Base-by-base conservation (phyloP, 2,888 invertebrate species). In the Oscheius onirici region DNA sequence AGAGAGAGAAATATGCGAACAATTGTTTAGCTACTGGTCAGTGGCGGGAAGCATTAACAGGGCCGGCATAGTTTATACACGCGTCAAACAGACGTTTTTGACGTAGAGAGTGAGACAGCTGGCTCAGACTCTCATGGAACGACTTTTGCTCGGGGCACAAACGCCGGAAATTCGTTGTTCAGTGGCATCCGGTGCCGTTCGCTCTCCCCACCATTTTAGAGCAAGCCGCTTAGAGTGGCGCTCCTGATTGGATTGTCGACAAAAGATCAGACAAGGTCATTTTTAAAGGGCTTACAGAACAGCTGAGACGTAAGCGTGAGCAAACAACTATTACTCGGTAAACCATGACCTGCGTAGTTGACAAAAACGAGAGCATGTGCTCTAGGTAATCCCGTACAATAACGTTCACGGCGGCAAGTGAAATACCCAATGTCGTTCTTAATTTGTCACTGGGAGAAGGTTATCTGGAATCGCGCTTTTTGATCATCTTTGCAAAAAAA, bases 21-120 rank as follows among this genome's bases (percentile, higher is more conserved):
- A 41, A 58, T 17, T 17, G n/a, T 46, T 46, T 15, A 58, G 58
- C 20, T 34, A 40, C 41, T 26, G 55, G 55, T 55, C 55, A 55
- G 55, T 55, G 10, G 55, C 55, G 15, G 13, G 52, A n/a, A n/a
- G 24, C 55, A 55, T 55, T 55, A 58, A 17, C 11, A 41, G 41
- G 43, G 41, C 41, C 44, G 13, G 24, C 20, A n/a, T 46, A n/a
- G 63, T 63, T 63, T 63, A 63, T 46, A 46, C 46, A 34, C 34
- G 26, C 24, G 49, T 15, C 24, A 24, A 63, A 63, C 49, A 63
- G 49, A 63, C 63, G 17, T 63, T 63, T 63, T 63, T 63, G 46
- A 17, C 15, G 20, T 63, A 28, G 8, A 6, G 11, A 63, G 17
- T n/a, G 17, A 13, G 46, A 63, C 63, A 63, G 63, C 63, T 63